Evolutionary conservation across 1,140 invertebrate species (phyloP).

Genomic region (Neodiprion fabricii): DNA sequence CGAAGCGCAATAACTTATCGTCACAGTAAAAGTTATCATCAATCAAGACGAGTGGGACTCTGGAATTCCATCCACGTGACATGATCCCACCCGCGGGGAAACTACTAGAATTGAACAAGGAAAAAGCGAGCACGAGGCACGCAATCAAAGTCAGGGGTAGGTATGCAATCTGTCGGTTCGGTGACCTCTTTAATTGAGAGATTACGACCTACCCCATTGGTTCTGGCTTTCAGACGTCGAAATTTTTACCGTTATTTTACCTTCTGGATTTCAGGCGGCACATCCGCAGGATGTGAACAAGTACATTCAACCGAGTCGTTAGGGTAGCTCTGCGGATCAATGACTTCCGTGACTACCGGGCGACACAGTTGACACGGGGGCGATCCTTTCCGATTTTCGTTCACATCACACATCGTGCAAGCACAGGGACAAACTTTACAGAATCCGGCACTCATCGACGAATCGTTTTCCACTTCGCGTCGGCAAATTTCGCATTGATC

Average conservation of each 20-base stretch:
- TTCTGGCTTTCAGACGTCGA: too few relatives aligned
- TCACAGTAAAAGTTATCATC: background rate
- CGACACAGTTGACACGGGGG: background rate
- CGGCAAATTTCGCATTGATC: conserved; percentile 1
- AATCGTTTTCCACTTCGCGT: background rate
- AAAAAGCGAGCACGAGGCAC: background rate
- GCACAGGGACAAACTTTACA: background rate
- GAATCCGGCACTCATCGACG: background rate
- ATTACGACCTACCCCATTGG: background rate
- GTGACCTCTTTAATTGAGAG: background rate
- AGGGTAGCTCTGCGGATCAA: background rate
- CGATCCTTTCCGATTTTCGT: background rate
- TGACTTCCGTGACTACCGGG: background rate
- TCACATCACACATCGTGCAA: background rate
- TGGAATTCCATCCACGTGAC: background rate
- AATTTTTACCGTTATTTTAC: background rate
- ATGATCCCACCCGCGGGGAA: background rate
- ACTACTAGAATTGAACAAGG: background rate
- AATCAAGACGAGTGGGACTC: background rate
- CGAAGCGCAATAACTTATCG: background rate
- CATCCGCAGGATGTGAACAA: background rate
- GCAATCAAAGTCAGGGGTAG: background rate
- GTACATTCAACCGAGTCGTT: background rate
- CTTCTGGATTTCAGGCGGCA: background rate
- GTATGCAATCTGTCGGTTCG: background rate